Percentiles rank a stretch among this genome's conserved stretches.
Conservation (phyloP, 37 sponge, comb jelly and placozoan species). For the Spongilla lacustris region DNA sequence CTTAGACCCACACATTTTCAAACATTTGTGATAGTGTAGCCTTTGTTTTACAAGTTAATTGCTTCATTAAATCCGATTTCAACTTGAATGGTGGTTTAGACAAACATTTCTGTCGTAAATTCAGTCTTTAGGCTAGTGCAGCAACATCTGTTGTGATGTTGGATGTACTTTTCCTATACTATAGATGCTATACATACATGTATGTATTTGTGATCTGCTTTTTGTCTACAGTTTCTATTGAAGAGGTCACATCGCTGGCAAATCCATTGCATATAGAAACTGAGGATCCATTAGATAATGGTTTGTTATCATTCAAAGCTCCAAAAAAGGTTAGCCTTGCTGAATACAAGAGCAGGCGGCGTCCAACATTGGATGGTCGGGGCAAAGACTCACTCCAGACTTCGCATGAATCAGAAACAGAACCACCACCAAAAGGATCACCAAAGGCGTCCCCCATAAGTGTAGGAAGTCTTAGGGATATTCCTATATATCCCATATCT, state of each 20-base stretch:
- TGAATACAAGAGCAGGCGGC: slow-evolving; percentile 40
- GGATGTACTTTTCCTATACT: no score
- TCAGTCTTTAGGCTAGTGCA: no score
- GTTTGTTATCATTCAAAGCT: not conserved
- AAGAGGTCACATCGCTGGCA: not conserved
- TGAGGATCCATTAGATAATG: not conserved
- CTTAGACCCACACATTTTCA: no score
- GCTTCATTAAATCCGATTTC: no score
- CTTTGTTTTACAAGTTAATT: no score
- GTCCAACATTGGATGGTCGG: slow-evolving; percentile 13
- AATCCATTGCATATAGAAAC: not conserved
- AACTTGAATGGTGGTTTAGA: no score
- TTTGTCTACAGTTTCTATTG: not conserved
- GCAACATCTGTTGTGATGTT: no score
- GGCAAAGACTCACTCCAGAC: not conserved
- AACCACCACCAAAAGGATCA: not conserved
- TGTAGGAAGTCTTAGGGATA: not conserved
- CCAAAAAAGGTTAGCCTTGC: slow-evolving; percentile 33
- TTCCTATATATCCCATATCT: not conserved
- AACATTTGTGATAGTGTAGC: no score
- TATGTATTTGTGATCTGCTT: not conserved
- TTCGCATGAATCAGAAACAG: not conserved
- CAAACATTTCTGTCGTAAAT: no score
- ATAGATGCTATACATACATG: not conserved
- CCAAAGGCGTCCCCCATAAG: not conserved